Conservation (phyloP, 2,888 invertebrate species). For the Luffia ferchaultella region DNA sequence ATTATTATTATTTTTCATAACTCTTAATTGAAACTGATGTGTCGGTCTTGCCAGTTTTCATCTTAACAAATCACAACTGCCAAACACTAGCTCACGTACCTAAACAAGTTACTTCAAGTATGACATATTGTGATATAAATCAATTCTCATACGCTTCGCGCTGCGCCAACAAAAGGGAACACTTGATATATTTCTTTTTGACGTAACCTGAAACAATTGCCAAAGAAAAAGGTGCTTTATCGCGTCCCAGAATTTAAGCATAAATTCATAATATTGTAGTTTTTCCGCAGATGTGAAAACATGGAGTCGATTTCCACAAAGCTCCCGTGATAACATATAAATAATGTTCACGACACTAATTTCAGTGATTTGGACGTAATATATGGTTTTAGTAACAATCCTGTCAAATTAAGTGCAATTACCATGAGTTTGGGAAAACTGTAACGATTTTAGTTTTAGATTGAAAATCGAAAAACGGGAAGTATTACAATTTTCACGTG, state of each 20-base stretch:
- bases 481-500: too few species aligned
- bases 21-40: background rate
- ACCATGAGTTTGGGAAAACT: too few species aligned
- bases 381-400: background rate
- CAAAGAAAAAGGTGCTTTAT: background rate
- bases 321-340: conserved; percentile 36
- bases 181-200: conserved; percentile 4
- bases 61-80: background rate
- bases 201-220: background rate
- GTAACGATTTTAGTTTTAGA: too few species aligned
- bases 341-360: conserved; percentile 25
- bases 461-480: too few species aligned
- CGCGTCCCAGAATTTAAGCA: too few species aligned
- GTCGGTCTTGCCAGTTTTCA: background rate
- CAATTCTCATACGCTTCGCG: conserved; percentile 29
- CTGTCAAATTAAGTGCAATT: too few species aligned
- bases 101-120: conserved; percentile 21
- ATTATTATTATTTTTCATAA: too few species aligned
- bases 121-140: conserved; percentile 36
- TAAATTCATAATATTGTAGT: too few species aligned
- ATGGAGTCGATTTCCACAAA: conserved; percentile 17
- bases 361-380: conserved; percentile 1
- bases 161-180: conserved; percentile 2
- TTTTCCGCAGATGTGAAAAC: background rate
- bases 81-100: background rate